phyloP scores from a whole-genome alignment of 2,888 invertebrate genomes.

The Zygogramma bicolorata region DNA sequence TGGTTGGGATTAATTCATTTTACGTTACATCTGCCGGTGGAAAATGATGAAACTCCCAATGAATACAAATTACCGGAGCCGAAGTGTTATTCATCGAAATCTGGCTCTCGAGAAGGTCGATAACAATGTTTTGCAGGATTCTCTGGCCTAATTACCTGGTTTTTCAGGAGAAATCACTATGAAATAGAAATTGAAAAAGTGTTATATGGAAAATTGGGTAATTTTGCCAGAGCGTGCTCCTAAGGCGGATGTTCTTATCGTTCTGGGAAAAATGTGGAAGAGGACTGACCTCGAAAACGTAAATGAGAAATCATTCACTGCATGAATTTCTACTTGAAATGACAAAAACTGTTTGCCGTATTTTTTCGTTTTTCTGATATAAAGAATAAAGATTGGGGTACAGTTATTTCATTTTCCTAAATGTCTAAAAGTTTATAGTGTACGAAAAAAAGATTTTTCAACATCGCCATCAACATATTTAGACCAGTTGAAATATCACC shows the following conservation, averaged over 20 bases:
- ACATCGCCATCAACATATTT: too few species aligned
- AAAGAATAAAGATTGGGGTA: too few species aligned
- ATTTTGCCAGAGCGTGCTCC: not conserved
- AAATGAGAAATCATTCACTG: not conserved
- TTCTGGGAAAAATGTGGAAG: not conserved
- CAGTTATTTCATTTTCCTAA: too few species aligned
- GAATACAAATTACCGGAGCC: slow-evolving; percentile 47
- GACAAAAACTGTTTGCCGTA: too few species aligned
- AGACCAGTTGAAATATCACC: too few species aligned
- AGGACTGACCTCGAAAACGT: not conserved
- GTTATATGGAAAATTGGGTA: not conserved
- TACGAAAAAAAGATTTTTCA: too few species aligned
- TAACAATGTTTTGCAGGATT: not conserved
- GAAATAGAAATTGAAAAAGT: not conserved
- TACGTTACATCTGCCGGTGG: slow-evolving; percentile 46
- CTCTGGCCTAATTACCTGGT: not conserved
- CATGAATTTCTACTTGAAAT: too few species aligned
- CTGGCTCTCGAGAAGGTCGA: not conserved
- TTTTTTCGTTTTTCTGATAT: too few species aligned
- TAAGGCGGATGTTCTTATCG: not conserved
- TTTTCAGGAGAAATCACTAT: not conserved
- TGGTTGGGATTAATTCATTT: slow-evolving; percentile 50
- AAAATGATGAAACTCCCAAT: slow-evolving; percentile 53
- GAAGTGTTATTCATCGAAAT: slow-evolving; percentile 37
- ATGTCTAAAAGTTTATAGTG: too few species aligned